phyloP scores from a whole-genome alignment of 2,797 vertebrate species.

The Sciaenops ocellatus region DNA sequence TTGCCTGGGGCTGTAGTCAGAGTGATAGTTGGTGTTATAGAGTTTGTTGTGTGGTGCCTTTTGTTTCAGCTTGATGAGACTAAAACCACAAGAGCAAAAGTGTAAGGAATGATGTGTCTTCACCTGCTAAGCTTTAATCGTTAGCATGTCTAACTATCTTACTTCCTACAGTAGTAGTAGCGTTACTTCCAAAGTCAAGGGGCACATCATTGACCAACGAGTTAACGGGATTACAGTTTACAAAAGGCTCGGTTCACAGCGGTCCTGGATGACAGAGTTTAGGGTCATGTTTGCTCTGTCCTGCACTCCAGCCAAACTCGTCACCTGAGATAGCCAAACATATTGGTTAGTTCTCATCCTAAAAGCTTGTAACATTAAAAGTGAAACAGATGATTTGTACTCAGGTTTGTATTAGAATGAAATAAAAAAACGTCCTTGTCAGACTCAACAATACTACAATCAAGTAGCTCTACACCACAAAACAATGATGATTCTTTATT shows the following conservation, averaged over 20 bases:
- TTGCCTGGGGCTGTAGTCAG: background rate
- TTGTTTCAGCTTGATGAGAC: background rate
- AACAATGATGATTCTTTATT: background rate
- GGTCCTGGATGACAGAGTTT: no score
- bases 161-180: background rate
- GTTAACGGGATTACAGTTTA: background rate
- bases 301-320: background rate
- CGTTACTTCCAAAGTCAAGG: background rate
- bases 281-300: background rate
- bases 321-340: background rate
- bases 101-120: background rate
- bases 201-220: background rate
- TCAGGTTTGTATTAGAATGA: background rate
- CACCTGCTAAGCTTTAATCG: background rate
- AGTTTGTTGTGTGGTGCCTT: background rate
- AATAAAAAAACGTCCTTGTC: background rate
- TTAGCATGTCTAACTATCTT: background rate
- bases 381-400: background rate
- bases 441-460: background rate
- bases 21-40: background rate
- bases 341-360: background rate
- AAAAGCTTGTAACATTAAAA: background rate
- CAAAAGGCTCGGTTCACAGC: no score
- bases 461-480: background rate
- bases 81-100: background rate